Evolutionary conservation across 2,888 invertebrate species (phyloP), one percentile per base, ranked within the genome.

Genomic region (Leptura quadrifasciata): DNA sequence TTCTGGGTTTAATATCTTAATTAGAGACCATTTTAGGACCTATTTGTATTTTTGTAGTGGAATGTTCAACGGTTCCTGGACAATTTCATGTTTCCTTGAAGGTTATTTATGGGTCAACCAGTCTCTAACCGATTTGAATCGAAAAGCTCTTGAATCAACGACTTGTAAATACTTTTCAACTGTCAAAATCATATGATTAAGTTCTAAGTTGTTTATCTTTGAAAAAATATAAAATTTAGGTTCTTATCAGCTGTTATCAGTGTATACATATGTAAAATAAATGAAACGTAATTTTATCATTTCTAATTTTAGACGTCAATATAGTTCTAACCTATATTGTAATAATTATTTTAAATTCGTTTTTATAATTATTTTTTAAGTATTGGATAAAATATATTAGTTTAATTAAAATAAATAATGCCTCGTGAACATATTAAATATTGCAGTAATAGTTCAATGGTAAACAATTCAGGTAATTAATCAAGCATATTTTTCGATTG

Each of bases 391-490:
- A 31, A 31, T 31, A 35, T 39, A 15, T 39, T 39, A 6, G n/a
- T 47, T 47, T n/a, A 47, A 15, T 4, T 4, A 47, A 63, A 63
- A 31, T 17, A 63, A 47, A 63, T 0, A 58, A 71, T 71, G 71
- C 71, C 71, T 21, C 71, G 61, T 12, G 71, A 71, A 18, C 61
- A 60, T 21, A 61, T 71, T 21, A 71, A 57, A 31, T 71, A 61
- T 61, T 71, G 61, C 10, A 71, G 17, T 71, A 52, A 47, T 21
- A 71, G 39, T 52, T 61, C 71, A 17, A 15, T 61, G 21, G 17
- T 52, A n/a, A 71, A 71, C 52, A 71, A 71, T 71, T 71, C 71
- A 57, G 71, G 71, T 71, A 71, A 47, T 12, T 47, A 47, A 8
- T 2, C 18, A 15, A 20, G 17, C 15, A 15, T 18, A 1, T 0